Evolutionary conservation across 53 echinoderm and acorn worm genomes (phyloP), one percentile per base, ranked within the genome.

Genomic region (Hippasteria phrygiana): DNA sequence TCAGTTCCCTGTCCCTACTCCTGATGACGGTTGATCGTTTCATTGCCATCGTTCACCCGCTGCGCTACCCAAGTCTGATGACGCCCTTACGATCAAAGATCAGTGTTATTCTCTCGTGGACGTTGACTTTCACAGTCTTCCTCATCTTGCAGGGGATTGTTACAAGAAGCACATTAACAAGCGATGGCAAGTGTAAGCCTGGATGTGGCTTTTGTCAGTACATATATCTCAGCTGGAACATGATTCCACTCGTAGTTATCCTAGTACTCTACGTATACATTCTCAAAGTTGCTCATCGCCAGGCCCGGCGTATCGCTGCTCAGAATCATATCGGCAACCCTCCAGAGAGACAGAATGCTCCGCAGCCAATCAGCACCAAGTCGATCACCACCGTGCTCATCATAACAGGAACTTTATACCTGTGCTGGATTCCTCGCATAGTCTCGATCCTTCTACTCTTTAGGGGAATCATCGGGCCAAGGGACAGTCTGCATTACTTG

Each of bases 381-480:
- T 72, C 72, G 43, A 42, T 42, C 0, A 40, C 72, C 22, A 72
- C 72, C 41, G 43, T 72, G 22, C 35, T 72, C 41, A 72, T 72
- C 43, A 72, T 72, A 4, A n/a, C 42, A 2, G 43, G 40, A 8
- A 42, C 40, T 17, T 1, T 72, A 1, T 39, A 20, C 24, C 5
- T 38, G 1, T 72, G 72, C 72, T 72, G 72, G 72, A 39, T 26
- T 1, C 72, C 72, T 12, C 42, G 13, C n/a, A 13, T 72, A 8
- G 10, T 72, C 18, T 17, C 24, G 0, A 20, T 41, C 20, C 2
- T 72, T 17, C 39, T 41, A 3, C 72, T 72, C 17, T 72, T 26
- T 0, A 41, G 1, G 4, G 40, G 37, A 1, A n/a, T 16, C 10
- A 12, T 39, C 24, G 8, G 1, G 12, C 40, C 42, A 1, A 40